Evolutionary conservation across 2,888 invertebrate genomes (phyloP), one percentile per base, ranked within the genome.

Genomic region (Tetragonula carbonaria): DNA sequence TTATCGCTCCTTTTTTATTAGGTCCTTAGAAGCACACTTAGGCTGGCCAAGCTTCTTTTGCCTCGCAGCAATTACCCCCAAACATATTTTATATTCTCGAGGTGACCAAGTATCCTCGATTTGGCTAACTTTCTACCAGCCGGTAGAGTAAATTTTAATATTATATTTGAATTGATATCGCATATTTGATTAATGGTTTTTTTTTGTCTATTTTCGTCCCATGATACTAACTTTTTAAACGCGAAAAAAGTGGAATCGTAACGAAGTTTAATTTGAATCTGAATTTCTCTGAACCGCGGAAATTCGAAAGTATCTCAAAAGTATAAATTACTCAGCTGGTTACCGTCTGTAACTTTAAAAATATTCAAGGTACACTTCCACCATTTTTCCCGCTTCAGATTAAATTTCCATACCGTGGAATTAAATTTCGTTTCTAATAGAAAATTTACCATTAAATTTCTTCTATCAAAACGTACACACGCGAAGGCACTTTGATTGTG

Each of bases 1-100:
- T 73, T 73, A 74, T 78, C n/a, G 63, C 65, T 45, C 45, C 74
- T 74, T 78, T 78, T 78, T 74, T 65, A 73, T 65, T 66, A 45
- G 55, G 65, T 74, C 65, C 78, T 74, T 78, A 65, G 65, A 74
- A 66, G 63, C 45, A n/a, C 50, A 55, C 74, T 63, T 65, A 73
- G n/a, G 38, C 21, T n/a, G 18, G 71, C 77, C 62, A 53, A n/a
- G 72, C 77, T 78, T 78, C 53, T 63, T 28, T 65, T 45, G 38
- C 53, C 73, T 23, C 73, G 16, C 38, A 33, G 74, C 74, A 65
- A 78, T 78, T 74, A 78, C 74, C 53, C 11, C 11, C 74, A 28
- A 74, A 50, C 63, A 14, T 73, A 74, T 74, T 63, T 63, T 73
- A 73, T 73, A 74, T 66, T 66, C 65, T 38, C 23, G 38, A 33